These are phyloP conservation scores for Heliocidaris erythrogramma DNA, from an alignment of 35 echinoderm and acorn worm genomes.

Conservation along the genomic window DNA sequence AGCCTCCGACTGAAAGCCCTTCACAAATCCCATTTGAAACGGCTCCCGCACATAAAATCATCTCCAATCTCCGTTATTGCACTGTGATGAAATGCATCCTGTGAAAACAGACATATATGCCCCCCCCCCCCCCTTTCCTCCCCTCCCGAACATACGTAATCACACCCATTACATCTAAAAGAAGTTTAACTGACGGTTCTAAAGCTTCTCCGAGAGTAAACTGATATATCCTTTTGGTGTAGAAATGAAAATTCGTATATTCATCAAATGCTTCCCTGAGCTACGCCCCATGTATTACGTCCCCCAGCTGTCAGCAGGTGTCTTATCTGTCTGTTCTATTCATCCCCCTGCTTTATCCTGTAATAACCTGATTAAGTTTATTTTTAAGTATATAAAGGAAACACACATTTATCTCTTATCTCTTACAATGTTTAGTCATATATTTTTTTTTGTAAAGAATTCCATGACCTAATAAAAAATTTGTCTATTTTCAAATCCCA, in stretches of 20 bases:
- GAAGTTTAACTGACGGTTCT: neutral
- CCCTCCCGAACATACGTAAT: neutral
- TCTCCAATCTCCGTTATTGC: neutral
- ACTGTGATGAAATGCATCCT: neutral
- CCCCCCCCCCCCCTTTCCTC: neutral
- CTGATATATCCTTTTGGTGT: neutral
- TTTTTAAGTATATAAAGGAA: slow-evolving; percentile 4
- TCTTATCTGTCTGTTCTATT: neutral
- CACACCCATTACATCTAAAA: neutral
- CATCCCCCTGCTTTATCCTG: neutral
- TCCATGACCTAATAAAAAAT: neutral
- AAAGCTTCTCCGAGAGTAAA: neutral
- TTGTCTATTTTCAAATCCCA: neutral
- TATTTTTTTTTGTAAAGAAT: neutral
- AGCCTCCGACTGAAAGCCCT: neutral
- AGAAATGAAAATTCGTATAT: neutral
- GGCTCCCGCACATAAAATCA: neutral
- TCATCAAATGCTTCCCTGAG: neutral
- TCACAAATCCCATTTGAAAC: neutral
- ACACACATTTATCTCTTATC: neutral
- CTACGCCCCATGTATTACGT: neutral
- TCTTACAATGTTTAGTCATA: neutral
- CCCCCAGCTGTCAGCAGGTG: neutral
- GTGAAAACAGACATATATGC: neutral
- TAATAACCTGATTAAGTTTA: neutral